Conservation (phyloP, 2,888 invertebrate species). For the Drosophila birchii region DNA sequence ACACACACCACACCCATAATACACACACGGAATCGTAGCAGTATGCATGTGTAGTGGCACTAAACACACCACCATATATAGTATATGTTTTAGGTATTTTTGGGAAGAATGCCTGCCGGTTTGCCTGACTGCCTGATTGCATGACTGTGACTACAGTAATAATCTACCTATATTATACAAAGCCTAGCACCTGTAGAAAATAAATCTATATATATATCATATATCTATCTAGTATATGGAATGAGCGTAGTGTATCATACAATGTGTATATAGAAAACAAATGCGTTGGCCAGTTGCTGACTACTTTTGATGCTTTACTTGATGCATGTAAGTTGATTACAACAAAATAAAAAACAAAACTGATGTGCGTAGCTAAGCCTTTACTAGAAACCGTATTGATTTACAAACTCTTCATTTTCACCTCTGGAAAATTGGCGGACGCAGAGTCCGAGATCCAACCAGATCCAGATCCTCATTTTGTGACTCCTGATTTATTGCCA, state of each 20-base stretch:
- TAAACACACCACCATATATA: slow-evolving; percentile 19
- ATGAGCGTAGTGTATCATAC: slow-evolving; percentile 48
- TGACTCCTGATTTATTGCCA: slow-evolving; percentile 30
- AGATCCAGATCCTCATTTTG: slow-evolving; percentile 34
- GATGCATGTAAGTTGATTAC: slow-evolving; percentile 71
- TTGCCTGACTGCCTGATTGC: slow-evolving; percentile 69
- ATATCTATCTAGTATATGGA: slow-evolving; percentile 10
- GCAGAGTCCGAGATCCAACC: slow-evolving; percentile 37
- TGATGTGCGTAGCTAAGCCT: slow-evolving; percentile 73
- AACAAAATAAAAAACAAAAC: slow-evolving; percentile 27
- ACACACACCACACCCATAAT: slow-evolving; percentile 4
- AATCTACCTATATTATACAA: slow-evolving; percentile 20
- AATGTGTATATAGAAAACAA: slow-evolving; percentile 41
- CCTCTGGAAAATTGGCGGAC: slow-evolving; percentile 26
- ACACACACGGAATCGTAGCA: slow-evolving; percentile 26
- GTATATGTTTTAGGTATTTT: slow-evolving; percentile 18
- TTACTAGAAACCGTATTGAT: slow-evolving; percentile 40
- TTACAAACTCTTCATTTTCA: slow-evolving; percentile 38
- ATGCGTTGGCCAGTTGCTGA: slow-evolving; percentile 47
- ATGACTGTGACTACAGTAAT: slow-evolving; percentile 56
- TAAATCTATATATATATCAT: slow-evolving; percentile 17
- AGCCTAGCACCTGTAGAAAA: slow-evolving; percentile 42
- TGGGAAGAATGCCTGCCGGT: slow-evolving; percentile 64
- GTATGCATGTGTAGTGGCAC: slow-evolving; percentile 68
- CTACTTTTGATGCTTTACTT: slow-evolving; percentile 62